Percentiles rank a stretch among this genome's conserved stretches.
Evolutionary conservation across 2,113 vertebrate species (phyloP).

Genomic region (Natator depressus): DNA sequence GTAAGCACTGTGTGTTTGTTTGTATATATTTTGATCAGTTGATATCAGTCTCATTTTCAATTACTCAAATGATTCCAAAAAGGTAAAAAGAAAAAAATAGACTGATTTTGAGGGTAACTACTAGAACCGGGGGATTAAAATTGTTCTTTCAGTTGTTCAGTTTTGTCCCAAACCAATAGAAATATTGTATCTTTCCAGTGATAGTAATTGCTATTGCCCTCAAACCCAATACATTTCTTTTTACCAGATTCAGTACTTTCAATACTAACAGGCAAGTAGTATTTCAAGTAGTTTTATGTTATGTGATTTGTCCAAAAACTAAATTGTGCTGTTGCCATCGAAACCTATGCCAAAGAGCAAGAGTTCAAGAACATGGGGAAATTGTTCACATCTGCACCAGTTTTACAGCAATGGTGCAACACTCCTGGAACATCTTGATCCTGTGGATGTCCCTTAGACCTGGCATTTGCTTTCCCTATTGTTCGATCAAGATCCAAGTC

Average conservation of each 20-base stretch:
- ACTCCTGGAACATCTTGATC: background rate
- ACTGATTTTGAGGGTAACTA: background rate
- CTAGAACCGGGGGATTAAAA: background rate
- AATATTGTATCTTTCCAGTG: background rate
- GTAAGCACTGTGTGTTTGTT: accelerated
- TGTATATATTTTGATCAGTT: background rate
- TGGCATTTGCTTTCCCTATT: background rate
- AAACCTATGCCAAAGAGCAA: background rate
- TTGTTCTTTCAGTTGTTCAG: background rate
- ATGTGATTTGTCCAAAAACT: background rate
- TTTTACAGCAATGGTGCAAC: background rate
- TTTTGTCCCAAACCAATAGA: background rate
- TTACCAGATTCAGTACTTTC: background rate
- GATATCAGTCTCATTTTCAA: background rate
- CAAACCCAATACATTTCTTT: background rate
- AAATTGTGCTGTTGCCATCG: background rate
- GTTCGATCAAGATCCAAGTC: background rate
- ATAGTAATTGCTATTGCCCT: background rate
- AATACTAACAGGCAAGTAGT: no score
- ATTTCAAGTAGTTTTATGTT: background rate
- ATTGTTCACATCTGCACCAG: background rate
- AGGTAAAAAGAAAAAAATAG: background rate
- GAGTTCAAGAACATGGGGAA: background rate
- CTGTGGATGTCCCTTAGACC: background rate
- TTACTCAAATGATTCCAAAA: background rate